A percentile compares a stretch with the other conserved stretches of the same genome.
Evolutionary conservation across 2,113 vertebrate genomes (phyloP).

Genomic region (Amphiprion ocellaris): DNA sequence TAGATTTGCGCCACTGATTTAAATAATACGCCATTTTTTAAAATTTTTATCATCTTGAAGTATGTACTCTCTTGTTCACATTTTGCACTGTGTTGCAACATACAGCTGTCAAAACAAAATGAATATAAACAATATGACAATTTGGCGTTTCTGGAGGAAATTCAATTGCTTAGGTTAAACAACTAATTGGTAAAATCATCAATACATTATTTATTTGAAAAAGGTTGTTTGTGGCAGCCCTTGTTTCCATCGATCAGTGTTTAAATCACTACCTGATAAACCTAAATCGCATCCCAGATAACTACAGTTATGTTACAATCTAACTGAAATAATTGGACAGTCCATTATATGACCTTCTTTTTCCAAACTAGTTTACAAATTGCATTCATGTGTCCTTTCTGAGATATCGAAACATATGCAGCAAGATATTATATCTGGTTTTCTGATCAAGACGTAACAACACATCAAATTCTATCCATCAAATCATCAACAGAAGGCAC

Average conservation of each 20-base stretch:
- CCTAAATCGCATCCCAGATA: not conserved
- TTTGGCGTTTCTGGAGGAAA: too few relatives aligned
- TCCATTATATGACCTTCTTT: not conserved
- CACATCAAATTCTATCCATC: not conserved
- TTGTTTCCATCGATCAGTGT: not conserved
- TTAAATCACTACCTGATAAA: not conserved
- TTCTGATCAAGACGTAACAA: slow-evolving; percentile 18
- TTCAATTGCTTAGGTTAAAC: too few relatives aligned
- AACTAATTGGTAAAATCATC: too few relatives aligned
- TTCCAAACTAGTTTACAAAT: not conserved
- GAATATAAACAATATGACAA: too few relatives aligned
- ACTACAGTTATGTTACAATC: not conserved
- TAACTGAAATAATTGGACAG: not conserved
- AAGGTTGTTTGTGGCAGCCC: too few relatives aligned
- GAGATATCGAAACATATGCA: not conserved
- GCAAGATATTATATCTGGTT: not conserved
- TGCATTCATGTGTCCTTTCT: not conserved
- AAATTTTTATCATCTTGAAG: too few relatives aligned
- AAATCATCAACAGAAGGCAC: not conserved
- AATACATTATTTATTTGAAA: too few relatives aligned
- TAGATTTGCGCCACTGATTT: too few relatives aligned
- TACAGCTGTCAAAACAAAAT: too few relatives aligned
- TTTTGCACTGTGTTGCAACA: too few relatives aligned
- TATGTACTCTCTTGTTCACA: too few relatives aligned
- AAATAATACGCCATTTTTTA: too few relatives aligned